Percentiles rank a stretch among this genome's conserved stretches.
Evolutionary conservation across 1,140 invertebrate species (phyloP).

Genomic region (Caenorhabditis briggsae): DNA sequence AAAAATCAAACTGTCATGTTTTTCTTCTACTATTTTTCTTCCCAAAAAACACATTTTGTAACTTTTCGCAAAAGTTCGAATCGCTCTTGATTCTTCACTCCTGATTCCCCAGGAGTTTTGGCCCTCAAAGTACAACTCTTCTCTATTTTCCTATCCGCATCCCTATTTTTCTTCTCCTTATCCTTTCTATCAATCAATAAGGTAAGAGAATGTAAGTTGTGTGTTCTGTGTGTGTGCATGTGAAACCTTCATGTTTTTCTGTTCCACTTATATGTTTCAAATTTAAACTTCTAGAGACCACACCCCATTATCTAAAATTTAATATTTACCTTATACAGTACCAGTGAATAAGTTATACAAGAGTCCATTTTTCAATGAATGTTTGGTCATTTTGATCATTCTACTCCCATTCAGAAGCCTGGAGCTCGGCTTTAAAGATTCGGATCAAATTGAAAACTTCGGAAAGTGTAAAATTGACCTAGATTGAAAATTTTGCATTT

Average conservation of each 20-base stretch:
- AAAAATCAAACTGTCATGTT: background rate
- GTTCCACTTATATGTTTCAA: constrained; percentile 31
- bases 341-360: too few relatives aligned
- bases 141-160: too few relatives aligned
- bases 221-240: background rate
- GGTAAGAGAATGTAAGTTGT: constrained; percentile 40
- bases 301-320: background rate
- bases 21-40: background rate
- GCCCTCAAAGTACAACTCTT: background rate
- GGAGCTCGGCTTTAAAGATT: too few relatives aligned
- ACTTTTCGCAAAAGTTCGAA: constrained; percentile 3
- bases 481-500: too few relatives aligned
- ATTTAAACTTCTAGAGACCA: background rate
- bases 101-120: constrained; percentile 26
- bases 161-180: background rate
- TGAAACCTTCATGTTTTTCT: background rate
- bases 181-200: constrained; percentile 40
- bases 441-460: too few relatives aligned
- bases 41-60: background rate
- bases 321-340: background rate
- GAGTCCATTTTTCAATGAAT: too few relatives aligned
- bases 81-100: background rate
- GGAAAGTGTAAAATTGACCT: too few relatives aligned
- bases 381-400: too few relatives aligned
- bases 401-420: too few relatives aligned